Evolutionary conservation across 2,888 invertebrate species (phyloP).

Genomic region (Timema podura): DNA sequence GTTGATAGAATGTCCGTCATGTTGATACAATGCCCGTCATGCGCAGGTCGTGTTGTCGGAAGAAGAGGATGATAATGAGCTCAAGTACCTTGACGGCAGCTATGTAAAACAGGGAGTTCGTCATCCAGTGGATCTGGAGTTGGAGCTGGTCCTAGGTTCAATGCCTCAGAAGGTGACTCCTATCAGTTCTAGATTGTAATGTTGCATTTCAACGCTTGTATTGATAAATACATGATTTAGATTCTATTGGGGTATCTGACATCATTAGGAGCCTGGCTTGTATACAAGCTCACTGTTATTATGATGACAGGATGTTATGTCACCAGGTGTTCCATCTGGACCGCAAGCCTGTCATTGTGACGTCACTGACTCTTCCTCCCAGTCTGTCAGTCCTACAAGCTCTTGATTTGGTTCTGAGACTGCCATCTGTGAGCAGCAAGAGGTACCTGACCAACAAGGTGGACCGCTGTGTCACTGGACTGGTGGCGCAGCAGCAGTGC

Average conservation of each 20-base stretch:
- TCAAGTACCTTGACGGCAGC: constrained; percentile 41
- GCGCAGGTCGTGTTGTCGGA: constrained; percentile 61
- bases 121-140: constrained; percentile 81
- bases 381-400: constrained; percentile 60
- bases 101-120: constrained; percentile 45
- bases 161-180: constrained; percentile 69
- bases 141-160: constrained; percentile 83
- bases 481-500: constrained; percentile 97
- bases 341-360: constrained; percentile 48
- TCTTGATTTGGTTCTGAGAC: constrained; percentile 72
- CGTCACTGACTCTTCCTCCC: constrained; percentile 54
- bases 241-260: too few species aligned
- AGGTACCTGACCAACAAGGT: constrained; percentile 94
- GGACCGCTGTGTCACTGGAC: constrained; percentile 89
- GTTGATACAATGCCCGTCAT: neutral
- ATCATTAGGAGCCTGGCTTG: too few species aligned
- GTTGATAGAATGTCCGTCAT: too few species aligned
- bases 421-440: constrained; percentile 92
- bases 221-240: too few species aligned
- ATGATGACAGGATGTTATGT: constrained; percentile 13
- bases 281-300: neutral
- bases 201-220: too few species aligned
- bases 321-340: constrained; percentile 56
- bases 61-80: constrained; percentile 50
- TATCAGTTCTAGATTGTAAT: too few species aligned